A percentile compares a stretch with the other conserved stretches of the same genome.
Evolutionary conservation across 2,888 invertebrate species (phyloP).

Genomic region (Doris montereyensis): DNA sequence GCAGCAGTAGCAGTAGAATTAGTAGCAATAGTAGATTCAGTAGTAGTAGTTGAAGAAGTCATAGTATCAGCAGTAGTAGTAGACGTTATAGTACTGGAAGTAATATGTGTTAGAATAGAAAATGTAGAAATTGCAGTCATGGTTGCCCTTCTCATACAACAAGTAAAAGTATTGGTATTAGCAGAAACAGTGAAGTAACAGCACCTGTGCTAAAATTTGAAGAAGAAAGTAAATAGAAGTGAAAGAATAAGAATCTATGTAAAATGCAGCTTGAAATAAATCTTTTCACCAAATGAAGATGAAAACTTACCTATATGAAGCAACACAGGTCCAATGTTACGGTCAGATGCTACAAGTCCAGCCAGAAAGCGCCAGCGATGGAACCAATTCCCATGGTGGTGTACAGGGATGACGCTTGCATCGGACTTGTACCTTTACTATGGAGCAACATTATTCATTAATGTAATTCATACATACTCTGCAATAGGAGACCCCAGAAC

Average conservation of each 20-base stretch:
- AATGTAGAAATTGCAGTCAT: too few relatives aligned
- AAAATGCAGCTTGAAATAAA: neutral
- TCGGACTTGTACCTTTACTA: slow-evolving; percentile 24
- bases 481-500: too few relatives aligned
- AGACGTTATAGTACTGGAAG: too few relatives aligned
- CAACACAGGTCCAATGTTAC: slow-evolving; percentile 33
- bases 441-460: too few relatives aligned
- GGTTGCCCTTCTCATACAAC: too few relatives aligned
- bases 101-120: too few relatives aligned
- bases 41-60: too few relatives aligned
- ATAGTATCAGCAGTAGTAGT: too few relatives aligned
- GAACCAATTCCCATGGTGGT: slow-evolving; percentile 39
- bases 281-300: neutral
- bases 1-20: too few relatives aligned
- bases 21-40: too few relatives aligned
- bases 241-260: neutral
- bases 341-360: slow-evolving; percentile 35
- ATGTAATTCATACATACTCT: too few relatives aligned
- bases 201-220: neutral
- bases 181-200: neutral
- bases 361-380: slow-evolving; percentile 38
- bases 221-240: neutral
- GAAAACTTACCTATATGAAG: slow-evolving; percentile 39
- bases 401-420: slow-evolving; percentile 36
- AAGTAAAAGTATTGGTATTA: neutral